Evolutionary conservation across 2,797 vertebrate species (phyloP).

Genomic region (Melopsittacus undulatus): DNA sequence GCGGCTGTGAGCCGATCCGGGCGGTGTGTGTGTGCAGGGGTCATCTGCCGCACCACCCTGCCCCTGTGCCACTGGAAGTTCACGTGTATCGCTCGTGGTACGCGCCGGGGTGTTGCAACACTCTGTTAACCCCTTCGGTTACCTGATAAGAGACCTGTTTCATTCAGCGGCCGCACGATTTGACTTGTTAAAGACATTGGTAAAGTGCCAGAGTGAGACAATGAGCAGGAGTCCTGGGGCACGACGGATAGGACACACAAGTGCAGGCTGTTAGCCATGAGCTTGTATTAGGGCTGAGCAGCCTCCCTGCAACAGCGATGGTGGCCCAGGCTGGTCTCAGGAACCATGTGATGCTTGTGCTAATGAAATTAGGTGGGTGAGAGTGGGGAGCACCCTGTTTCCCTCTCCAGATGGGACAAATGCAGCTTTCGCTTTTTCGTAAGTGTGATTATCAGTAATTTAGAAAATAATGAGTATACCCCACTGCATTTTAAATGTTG

Average conservation of each 20-base stretch:
- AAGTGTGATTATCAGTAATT: neutral
- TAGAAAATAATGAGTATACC: neutral
- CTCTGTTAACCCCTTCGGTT: neutral
- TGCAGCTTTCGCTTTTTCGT: no score
- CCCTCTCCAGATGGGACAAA: no score
- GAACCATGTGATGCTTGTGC: accelerated
- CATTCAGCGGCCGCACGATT: neutral
- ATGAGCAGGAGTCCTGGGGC: neutral
- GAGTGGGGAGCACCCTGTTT: neutral
- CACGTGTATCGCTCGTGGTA: neutral
- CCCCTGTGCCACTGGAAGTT: neutral
- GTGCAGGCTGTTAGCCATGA: neutral
- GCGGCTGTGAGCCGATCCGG: neutral
- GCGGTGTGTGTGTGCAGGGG: no score
- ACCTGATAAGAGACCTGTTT: neutral
- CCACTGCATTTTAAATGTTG: neutral
- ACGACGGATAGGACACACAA: neutral
- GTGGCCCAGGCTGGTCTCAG: neutral
- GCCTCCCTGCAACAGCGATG: neutral
- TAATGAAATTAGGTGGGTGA: neutral
- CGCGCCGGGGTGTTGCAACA: neutral
- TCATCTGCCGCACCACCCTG: neutral
- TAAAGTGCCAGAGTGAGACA: neutral
- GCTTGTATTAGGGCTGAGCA: neutral
- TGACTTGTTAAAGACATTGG: no score